Evolutionary conservation across 2,113 vertebrate species (phyloP), one percentile per base, ranked within the genome.

Genomic region (Mirza zaza): DNA sequence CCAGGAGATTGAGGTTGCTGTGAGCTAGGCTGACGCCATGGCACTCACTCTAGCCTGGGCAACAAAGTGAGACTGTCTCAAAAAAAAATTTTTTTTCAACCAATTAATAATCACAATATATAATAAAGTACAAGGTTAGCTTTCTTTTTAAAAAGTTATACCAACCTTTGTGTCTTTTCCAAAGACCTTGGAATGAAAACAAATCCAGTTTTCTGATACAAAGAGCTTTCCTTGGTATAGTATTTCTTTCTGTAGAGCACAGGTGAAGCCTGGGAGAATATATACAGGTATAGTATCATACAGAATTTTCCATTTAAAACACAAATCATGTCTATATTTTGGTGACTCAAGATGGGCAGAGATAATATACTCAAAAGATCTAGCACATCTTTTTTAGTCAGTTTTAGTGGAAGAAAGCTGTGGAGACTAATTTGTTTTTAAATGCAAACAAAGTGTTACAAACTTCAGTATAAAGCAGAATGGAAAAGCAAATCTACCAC

Each of bases 141-240:
- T 67, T 76, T 82, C 8, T 82, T 67, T 77, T 55, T 17, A 27
- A 92, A 50, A 94, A 75, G 25, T 55, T 29, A 75, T 94, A 98
- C 98, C 87, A 92, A 99, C 99, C 99, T 99, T 99, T 21, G 99
- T 99, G 97, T 99, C 99, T 98, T 99, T 99, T 83, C 99, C 99
- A 97, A 99, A 99, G 97, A 99, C 99, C 96, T 99, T 99, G 70
- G 99, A 99, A 98, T 99, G 98, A 98, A 99, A 99, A 97, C 99
- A 99, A 98, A 99, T 99, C 99, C 99, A 99, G 98, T 99, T 99
- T 91, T 99, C 99, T 20, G 99, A 99, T 89, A 99, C 98, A 79
- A 99, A 99, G 96, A 99, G 98, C 57, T 99, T 99, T 59, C 99
- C 99, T 97, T 99, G 99, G 96, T 99, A 99, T 36, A 99, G 97